Evolutionary conservation across 2,797 vertebrate genomes (phyloP).

Genomic region (Sylvilagus floridanus): DNA sequence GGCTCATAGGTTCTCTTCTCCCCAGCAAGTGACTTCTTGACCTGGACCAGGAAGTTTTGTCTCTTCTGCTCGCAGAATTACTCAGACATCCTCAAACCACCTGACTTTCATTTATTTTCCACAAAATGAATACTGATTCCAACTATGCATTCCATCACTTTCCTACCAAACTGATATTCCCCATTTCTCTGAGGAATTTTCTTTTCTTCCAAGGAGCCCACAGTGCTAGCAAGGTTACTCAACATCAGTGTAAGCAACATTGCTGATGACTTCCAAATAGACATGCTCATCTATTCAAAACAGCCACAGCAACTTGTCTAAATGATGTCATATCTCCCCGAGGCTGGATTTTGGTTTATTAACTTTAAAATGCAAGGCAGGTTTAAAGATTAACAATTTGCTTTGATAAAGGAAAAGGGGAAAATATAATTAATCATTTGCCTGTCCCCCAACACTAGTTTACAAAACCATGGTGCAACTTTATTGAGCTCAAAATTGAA

Average conservation of each 20-base stretch:
- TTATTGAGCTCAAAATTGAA: conserved; percentile 91
- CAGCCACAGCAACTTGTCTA: conserved; percentile 73
- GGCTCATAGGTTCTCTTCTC: background rate
- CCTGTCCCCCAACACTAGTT: conserved; percentile 88
- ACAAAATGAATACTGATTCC: conserved; percentile 25
- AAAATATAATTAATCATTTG: conserved; percentile 91
- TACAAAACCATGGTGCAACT: conserved; percentile 90
- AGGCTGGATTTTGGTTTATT: conserved; percentile 81
- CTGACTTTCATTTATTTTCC: conserved; percentile 48
- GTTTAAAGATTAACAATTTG: conserved; percentile 90
- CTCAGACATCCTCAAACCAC: conserved; percentile 22
- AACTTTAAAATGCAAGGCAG: conserved; percentile 87
- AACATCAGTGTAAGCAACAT: conserved; percentile 58
- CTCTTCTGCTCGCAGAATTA: background rate
- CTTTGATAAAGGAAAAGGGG: conserved; percentile 87
- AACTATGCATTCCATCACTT: conserved; percentile 43
- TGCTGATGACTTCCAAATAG: conserved; percentile 78
- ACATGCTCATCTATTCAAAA: conserved; percentile 76
- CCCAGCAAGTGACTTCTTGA: background rate
- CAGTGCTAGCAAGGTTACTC: conserved; percentile 58
- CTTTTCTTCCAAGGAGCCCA: conserved; percentile 24
- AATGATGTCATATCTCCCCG: conserved; percentile 80
- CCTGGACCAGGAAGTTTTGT: background rate
- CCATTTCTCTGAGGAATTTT: conserved; percentile 31
- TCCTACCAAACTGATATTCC: conserved; percentile 30